These are phyloP conservation scores for Oryzaephilus surinamensis DNA, from an alignment of 1,140 invertebrate genomes.

Conservation along the genomic window DNA sequence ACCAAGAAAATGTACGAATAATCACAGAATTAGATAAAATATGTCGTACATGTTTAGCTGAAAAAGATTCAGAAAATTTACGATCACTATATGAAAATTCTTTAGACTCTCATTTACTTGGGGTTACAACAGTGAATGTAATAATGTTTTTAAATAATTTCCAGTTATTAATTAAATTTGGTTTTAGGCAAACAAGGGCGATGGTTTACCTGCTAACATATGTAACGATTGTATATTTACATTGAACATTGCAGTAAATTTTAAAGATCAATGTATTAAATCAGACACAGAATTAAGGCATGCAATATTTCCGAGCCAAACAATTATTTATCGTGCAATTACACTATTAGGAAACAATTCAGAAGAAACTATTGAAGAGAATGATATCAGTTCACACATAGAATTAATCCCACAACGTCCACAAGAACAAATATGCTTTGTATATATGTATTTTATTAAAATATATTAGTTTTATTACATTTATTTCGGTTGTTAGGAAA, in stretches of 20 bases:
- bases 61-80: constrained; percentile 22
- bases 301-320: constrained; percentile 4
- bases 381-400: too few species aligned
- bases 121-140: constrained; percentile 21
- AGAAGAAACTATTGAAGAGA: too few species aligned
- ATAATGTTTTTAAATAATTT: background rate
- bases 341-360: constrained; percentile 12
- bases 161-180: constrained; percentile 1
- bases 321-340: constrained; percentile 12
- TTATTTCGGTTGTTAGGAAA: too few species aligned
- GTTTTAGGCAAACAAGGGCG: constrained; percentile 17
- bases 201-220: constrained; percentile 22
- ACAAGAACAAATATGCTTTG: constrained; percentile 1
- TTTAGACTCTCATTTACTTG: constrained; percentile 16
- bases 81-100: constrained; percentile 20
- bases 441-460: background rate
- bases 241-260: constrained; percentile 18
- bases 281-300: constrained; percentile 19
- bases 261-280: constrained; percentile 22
- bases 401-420: constrained; percentile 5
- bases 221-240: constrained; percentile 22
- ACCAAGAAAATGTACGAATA: too few species aligned
- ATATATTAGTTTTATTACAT: background rate
- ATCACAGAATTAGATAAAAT: constrained; percentile 18
- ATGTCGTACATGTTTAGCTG: constrained; percentile 26